Base-by-base conservation (phyloP, 1,140 invertebrate genomes). In the Saccostrea echinata region DNA sequence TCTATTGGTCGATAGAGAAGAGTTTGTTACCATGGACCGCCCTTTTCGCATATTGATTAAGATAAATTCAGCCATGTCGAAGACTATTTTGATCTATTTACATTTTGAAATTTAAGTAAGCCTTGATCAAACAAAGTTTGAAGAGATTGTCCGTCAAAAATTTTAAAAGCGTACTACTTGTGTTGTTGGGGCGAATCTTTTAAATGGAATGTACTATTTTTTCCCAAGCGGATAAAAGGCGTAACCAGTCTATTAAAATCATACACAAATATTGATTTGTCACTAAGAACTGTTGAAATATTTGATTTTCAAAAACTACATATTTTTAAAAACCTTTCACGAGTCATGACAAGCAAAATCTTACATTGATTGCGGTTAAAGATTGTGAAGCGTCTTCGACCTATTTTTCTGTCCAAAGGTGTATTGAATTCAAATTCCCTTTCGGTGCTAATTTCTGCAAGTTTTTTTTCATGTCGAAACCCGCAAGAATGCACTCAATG, bases 211-310 rank as follows among this genome's bases (percentile, higher is more conserved):
- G 68, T 76, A 76, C 27, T 76, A 76, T 33, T 30, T 76, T 76
- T 76, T 76, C 24, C 68, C 27, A 76, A 35, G 16, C 68, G 30
- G 68, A 76, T 76, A 33, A 76, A 76, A 76, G 68, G 68, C 68
- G 68, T 76, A 76, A 27, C 68, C 68, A 3, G 16, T 33, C 68
- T 76, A 76, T 76, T 76, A 76, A 76, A 76, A 76, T 8, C 68
- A 76, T 76, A 76, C 68, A 76, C 68, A 76, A 76, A 76, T 76
- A 76, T 76, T 76, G 68, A 76, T 76, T 76, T 76, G 68, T 27
- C 68, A 76, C 11, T 27, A 35, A 76, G 68, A 30, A 30, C 68
- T 27, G 27, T 76, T 30, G 68, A 76, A 33, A 76, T 76, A 76
- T 76, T 76, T 76, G 68, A 30, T 76, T 76, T 76, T 76, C 68